Evolutionary conservation across 1,140 invertebrate species (phyloP).

Genomic region (Palaemon carinicauda): DNA sequence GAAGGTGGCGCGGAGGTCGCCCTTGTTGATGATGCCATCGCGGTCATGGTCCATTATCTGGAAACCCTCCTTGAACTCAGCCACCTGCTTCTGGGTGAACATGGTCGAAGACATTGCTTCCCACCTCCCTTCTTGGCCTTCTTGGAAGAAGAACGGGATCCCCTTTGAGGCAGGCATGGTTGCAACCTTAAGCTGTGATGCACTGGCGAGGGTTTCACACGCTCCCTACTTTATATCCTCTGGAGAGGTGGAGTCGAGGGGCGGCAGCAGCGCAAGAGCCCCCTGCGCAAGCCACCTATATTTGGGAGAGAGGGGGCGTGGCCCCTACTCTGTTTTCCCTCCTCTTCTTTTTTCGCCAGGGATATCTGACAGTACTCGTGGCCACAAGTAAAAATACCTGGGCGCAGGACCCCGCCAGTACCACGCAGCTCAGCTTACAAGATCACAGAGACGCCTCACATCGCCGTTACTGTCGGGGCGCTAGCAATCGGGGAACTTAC

Average conservation of each 20-base stretch:
- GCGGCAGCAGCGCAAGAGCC: constrained; percentile 3
- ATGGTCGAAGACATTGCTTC: constrained; percentile 95
- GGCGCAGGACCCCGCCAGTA: constrained; percentile 16
- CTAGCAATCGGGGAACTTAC: not conserved
- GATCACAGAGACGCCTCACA: not conserved
- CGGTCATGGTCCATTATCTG: constrained; percentile 94
- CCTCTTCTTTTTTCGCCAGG: too few relatives aligned
- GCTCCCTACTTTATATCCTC: constrained; percentile 42
- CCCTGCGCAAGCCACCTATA: constrained; percentile 44
- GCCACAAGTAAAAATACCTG: constrained; percentile 37
- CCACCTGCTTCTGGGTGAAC: constrained; percentile 94
- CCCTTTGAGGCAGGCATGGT: constrained; percentile 52
- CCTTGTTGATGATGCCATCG: constrained; percentile 47
- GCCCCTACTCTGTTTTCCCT: too few relatives aligned
- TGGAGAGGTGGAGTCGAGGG: constrained; percentile 1
- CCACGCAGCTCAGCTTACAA: constrained; percentile 32
- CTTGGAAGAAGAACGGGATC: constrained; percentile 55
- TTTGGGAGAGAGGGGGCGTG: constrained; percentile 25
- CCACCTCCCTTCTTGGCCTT: constrained; percentile 65
- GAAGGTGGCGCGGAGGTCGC: constrained; percentile 73
- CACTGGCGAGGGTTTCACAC: constrained; percentile 26
- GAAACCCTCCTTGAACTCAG: constrained; percentile 84
- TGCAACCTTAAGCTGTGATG: constrained; percentile 45
- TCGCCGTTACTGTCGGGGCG: not conserved
- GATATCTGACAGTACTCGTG: not conserved